Evolutionary conservation across 2,888 invertebrate species (phyloP).

Genomic region (Homarus gammarus): DNA sequence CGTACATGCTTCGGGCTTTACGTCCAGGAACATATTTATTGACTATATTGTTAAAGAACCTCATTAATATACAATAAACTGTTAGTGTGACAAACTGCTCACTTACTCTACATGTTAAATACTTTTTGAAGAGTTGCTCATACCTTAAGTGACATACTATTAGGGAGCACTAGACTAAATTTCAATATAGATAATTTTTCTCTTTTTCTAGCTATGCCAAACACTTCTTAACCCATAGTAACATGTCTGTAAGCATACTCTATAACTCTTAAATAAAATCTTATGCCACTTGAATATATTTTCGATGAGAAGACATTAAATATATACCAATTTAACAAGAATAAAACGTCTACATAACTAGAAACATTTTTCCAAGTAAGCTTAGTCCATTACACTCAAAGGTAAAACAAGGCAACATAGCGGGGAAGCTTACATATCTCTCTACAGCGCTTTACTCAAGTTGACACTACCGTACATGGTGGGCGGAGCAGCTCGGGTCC

Average conservation of each 20-base stretch:
- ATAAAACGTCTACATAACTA: constrained; percentile 10
- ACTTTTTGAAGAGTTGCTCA: constrained; percentile 29
- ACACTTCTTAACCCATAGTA: constrained; percentile 20
- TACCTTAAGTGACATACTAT: constrained; percentile 44
- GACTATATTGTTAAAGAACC: constrained; percentile 17
- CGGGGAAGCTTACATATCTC: constrained; percentile 32
- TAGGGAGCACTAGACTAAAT: constrained; percentile 56
- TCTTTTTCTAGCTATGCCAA: constrained; percentile 25
- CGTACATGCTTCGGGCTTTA: neutral
- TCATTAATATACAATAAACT: constrained; percentile 11
- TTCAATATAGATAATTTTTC: constrained; percentile 42
- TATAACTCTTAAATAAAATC: constrained; percentile 27
- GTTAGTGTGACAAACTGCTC: constrained; percentile 35
- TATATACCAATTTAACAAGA: constrained; percentile 26
- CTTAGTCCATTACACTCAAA: constrained; percentile 30
- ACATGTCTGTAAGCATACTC: neutral
- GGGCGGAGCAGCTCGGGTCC: constrained; percentile 23
- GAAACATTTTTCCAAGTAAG: constrained; percentile 21
- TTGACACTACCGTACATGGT: constrained; percentile 10
- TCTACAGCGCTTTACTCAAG: constrained; percentile 17
- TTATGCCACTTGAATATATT: constrained; percentile 3
- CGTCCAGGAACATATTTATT: constrained; percentile 9
- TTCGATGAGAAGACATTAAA: neutral
- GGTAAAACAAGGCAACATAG: constrained; percentile 41
- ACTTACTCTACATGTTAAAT: constrained; percentile 44